Evolutionary conservation across 2,113 vertebrate species (phyloP).

Genomic region (Aphelocoma coerulescens): DNA sequence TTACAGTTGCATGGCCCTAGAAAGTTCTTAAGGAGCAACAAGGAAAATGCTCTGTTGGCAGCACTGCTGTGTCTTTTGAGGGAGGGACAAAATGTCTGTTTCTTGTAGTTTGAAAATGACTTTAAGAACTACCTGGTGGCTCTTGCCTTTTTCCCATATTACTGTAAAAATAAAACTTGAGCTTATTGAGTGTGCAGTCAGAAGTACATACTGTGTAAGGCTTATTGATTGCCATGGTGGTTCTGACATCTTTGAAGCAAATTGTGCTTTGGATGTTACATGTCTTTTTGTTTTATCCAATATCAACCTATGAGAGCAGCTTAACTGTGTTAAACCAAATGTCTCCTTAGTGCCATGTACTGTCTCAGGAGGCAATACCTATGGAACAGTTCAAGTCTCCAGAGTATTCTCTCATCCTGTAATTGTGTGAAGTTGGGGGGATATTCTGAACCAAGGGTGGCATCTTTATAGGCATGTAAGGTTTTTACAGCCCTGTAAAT

Average conservation of each 20-base stretch:
- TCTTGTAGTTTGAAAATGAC: neutral
- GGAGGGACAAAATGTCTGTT: neutral
- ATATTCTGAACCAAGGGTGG: neutral
- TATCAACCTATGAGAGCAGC: neutral
- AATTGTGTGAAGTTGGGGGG: neutral
- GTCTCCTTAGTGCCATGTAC: neutral
- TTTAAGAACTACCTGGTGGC: neutral
- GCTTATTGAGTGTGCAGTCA: neutral
- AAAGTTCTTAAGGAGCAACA: neutral
- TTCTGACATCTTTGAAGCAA: neutral
- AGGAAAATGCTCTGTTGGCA: neutral
- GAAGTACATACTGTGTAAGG: neutral
- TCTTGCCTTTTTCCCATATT: neutral
- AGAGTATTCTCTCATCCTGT: neutral
- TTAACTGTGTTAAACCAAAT: neutral
- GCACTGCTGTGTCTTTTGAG: neutral
- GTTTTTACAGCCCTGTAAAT: neutral
- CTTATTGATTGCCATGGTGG: neutral
- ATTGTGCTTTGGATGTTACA: neutral
- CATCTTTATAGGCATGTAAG: neutral
- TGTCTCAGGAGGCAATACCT: neutral
- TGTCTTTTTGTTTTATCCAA: neutral
- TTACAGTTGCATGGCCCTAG: neutral
- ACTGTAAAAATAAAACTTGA: neutral
- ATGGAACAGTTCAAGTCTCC: neutral